Conservation (phyloP, 2,888 invertebrate genomes). For the Drosophila quinaria region DNA sequence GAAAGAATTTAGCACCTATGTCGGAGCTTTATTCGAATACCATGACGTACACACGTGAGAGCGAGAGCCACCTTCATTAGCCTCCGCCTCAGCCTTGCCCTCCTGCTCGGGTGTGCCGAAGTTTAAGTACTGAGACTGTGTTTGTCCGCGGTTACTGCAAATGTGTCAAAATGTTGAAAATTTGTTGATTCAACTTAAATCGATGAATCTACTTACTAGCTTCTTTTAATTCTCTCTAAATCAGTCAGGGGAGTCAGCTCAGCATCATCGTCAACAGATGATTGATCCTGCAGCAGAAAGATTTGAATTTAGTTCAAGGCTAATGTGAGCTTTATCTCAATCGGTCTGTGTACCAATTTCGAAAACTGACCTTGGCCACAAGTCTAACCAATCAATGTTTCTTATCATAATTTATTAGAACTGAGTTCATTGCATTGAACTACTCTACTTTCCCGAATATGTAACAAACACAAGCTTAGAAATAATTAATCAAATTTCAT, state of each 20-base stretch:
- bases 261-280: constrained; percentile 45
- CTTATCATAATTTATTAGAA: constrained; percentile 62
- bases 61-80: constrained; percentile 87
- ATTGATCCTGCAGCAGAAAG: constrained; percentile 54
- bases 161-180: background rate
- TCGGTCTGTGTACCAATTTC: constrained; percentile 6
- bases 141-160: constrained; percentile 88
- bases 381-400: constrained; percentile 21
- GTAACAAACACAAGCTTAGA: background rate
- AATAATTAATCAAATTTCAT: constrained; percentile 43
- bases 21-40: background rate
- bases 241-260: constrained; percentile 49
- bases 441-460: constrained; percentile 34
- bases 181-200: background rate
- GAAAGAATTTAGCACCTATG: background rate
- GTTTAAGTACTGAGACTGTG: constrained; percentile 93
- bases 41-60: constrained; percentile 84
- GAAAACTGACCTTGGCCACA: constrained; percentile 76
- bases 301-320: constrained; percentile 61
- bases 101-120: constrained; percentile 88
- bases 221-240: constrained; percentile 79
- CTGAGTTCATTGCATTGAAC: constrained; percentile 66
- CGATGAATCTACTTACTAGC: constrained; percentile 78
- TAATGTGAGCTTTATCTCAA: constrained; percentile 62
- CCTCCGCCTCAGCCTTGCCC: constrained; percentile 93